These are phyloP conservation scores for Lepus americanus DNA, from an alignment of 2,113 vertebrate genomes.

Conservation along the genomic window DNA sequence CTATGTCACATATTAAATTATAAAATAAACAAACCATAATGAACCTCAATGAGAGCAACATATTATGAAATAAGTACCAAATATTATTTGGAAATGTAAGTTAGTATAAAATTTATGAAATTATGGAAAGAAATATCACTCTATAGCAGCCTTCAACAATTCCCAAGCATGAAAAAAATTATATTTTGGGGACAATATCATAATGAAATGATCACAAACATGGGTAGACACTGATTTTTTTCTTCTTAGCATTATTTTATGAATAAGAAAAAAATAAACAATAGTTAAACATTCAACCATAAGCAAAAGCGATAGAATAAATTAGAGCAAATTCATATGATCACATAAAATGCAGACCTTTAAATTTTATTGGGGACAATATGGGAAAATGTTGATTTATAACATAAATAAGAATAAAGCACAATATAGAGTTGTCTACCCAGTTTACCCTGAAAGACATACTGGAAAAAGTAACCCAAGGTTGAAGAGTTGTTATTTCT, in stretches of 20 bases:
- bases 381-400: not conserved
- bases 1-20: slow-evolving; percentile 28
- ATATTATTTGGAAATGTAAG: not conserved
- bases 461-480: not conserved
- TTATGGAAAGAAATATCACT: slow-evolving; percentile 12
- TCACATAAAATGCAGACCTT: not conserved
- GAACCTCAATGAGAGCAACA: not conserved
- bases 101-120: slow-evolving; percentile 17
- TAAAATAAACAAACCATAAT: not conserved
- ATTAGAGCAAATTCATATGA: not conserved
- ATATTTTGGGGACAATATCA: not conserved
- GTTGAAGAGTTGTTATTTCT: not conserved
- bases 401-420: not conserved
- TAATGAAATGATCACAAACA: slow-evolving; percentile 3
- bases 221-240: not conserved
- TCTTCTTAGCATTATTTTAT: not conserved
- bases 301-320: not conserved
- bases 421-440: not conserved
- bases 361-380: slow-evolving; percentile 34
- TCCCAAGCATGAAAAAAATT: slow-evolving; percentile 12
- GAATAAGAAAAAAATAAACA: not conserved
- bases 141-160: not conserved
- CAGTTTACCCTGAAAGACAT: slow-evolving; percentile 38
- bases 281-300: not conserved
- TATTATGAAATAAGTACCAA: not conserved